phyloP scores from a whole-genome alignment of 64 coral and sea anemone species.

The Montipora capricornis region DNA sequence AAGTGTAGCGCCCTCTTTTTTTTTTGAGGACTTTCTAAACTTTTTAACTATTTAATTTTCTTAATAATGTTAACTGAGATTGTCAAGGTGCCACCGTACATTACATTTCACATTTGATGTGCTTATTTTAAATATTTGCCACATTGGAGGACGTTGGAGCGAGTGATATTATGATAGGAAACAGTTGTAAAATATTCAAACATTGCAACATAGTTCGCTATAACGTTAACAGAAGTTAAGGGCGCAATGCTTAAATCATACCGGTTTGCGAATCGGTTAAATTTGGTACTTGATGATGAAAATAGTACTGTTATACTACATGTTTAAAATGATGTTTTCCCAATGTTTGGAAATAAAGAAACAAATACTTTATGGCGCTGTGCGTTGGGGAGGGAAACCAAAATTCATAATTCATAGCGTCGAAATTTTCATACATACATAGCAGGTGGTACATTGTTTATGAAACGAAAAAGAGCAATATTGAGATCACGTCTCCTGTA shows the following conservation, averaged over 20 bases:
- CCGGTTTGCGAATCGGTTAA: too few relatives aligned
- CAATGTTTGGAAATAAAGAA: too few relatives aligned
- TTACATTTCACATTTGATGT: background rate
- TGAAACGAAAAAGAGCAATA: background rate
- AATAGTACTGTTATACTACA: too few relatives aligned
- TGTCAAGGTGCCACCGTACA: background rate
- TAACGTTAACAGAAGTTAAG: too few relatives aligned
- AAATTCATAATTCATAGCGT: conserved; percentile 25
- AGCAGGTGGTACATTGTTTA: conserved; percentile 29
- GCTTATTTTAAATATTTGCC: background rate
- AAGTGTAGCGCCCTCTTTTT: too few relatives aligned
- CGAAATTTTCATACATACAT: background rate
- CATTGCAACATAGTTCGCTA: background rate
- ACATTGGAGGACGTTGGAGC: background rate
- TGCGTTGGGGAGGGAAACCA: background rate
- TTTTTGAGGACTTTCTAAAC: too few relatives aligned
- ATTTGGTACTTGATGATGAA: too few relatives aligned
- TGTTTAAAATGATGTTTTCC: too few relatives aligned
- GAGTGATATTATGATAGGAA: background rate
- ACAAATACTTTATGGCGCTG: background rate
- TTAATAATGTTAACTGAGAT: background rate
- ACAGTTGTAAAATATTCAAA: background rate
- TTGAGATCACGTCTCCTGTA: background rate
- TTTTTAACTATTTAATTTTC: too few relatives aligned
- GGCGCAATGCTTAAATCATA: background rate